Evolutionary conservation across 1,140 invertebrate species (phyloP).

Genomic region (Drosophila parabipectinata): DNA sequence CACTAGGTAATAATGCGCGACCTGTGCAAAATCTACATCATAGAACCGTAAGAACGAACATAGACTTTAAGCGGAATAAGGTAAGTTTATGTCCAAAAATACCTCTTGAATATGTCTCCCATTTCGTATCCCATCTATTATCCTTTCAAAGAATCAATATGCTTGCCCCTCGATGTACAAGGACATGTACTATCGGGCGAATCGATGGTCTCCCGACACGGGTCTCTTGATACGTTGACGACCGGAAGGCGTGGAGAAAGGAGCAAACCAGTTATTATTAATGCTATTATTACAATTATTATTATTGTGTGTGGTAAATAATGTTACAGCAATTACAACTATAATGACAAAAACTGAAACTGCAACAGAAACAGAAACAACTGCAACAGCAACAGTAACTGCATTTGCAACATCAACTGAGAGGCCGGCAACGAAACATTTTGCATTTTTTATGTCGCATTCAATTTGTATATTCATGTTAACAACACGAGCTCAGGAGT

Average conservation of each 20-base stretch:
- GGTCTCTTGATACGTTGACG: slow-evolving; percentile 83
- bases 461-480: slow-evolving; percentile 61
- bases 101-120: too few relatives aligned
- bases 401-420: slow-evolving; percentile 24
- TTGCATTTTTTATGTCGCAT: slow-evolving; percentile 61
- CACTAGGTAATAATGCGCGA: slow-evolving; percentile 96
- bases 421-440: slow-evolving; percentile 45
- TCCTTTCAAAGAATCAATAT: slow-evolving; percentile 85
- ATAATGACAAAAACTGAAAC: slow-evolving; percentile 42
- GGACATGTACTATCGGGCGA: slow-evolving; percentile 87
- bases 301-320: slow-evolving; percentile 45
- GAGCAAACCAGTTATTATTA: slow-evolving; percentile 32
- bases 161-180: slow-evolving; percentile 89
- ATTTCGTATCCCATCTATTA: neutral
- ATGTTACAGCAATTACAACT: slow-evolving; percentile 38
- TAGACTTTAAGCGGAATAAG: slow-evolving; percentile 93
- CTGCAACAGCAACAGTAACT: slow-evolving; percentile 18
- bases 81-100: slow-evolving; percentile 36
- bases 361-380: slow-evolving; percentile 22
- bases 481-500: slow-evolving; percentile 66
- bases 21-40: slow-evolving; percentile 95
- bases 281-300: slow-evolving; percentile 33
- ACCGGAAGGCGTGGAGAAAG: slow-evolving; percentile 13
- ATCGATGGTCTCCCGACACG: slow-evolving; percentile 82
- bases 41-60: slow-evolving; percentile 97